A percentile compares a stretch with the other conserved stretches of the same genome.
phyloP scores from a whole-genome alignment of 2,113 vertebrate genomes.

The Corydoras sp. region DNA sequence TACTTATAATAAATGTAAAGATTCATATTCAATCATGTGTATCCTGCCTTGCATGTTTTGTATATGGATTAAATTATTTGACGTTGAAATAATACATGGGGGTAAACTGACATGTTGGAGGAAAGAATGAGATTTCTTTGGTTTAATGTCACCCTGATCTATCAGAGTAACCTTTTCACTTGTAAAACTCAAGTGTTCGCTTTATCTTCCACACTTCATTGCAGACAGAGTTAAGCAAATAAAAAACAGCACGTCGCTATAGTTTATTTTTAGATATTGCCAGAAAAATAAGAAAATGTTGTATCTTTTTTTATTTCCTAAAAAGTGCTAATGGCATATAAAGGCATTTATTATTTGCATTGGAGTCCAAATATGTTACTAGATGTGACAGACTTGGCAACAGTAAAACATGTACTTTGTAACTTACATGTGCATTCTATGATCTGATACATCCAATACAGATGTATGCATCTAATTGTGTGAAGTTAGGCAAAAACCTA shows the following conservation, averaged over 20 bases:
- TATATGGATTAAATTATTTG: too few species aligned
- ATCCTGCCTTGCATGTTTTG: too few species aligned
- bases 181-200: conserved; percentile 26
- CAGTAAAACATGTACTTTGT: too few species aligned
- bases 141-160: conserved; percentile 26
- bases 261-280: neutral
- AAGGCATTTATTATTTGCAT: too few species aligned
- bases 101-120: conserved; percentile 3
- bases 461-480: neutral
- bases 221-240: conserved; percentile 24
- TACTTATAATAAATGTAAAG: too few species aligned
- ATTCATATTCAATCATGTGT: too few species aligned
- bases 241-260: neutral
- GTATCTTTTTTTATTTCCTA: too few species aligned
- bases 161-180: conserved; percentile 38
- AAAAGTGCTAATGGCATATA: too few species aligned
- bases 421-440: too few species aligned
- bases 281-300: neutral
- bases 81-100: neutral
- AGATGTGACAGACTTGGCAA: too few species aligned
- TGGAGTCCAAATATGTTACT: too few species aligned
- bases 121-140: conserved; percentile 18
- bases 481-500: neutral
- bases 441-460: neutral
- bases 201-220: conserved; percentile 13